A percentile compares a stretch with the other conserved stretches of the same genome.
Evolutionary conservation across 2,797 vertebrate species (phyloP).

Genomic region (Poecilia wingei): DNA sequence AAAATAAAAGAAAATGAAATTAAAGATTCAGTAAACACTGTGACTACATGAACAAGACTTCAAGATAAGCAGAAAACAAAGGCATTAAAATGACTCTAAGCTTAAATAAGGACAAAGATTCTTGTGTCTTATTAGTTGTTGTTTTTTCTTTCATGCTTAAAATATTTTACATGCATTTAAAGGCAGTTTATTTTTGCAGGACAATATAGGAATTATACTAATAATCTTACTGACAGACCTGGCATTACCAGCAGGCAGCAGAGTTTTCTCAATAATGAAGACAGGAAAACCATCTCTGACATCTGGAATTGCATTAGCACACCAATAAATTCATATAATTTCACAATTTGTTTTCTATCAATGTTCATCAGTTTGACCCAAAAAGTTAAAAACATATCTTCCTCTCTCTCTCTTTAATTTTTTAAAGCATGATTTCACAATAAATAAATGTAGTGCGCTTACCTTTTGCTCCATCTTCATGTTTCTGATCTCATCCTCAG

Average conservation of each 20-base stretch:
- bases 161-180: not conserved
- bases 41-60: not conserved
- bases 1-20: not conserved
- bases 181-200: not conserved
- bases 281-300: slow-evolving; percentile 54
- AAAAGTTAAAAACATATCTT: not conserved
- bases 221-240: slow-evolving; percentile 59
- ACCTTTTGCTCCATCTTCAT: slow-evolving; percentile 57
- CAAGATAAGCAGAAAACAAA: not conserved
- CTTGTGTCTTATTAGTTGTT: not conserved
- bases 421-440: not conserved
- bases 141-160: not conserved
- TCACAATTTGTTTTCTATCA: not conserved
- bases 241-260: slow-evolving; percentile 62
- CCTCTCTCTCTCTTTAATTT: not conserved
- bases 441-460: slow-evolving; percentile 18
- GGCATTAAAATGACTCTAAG: not conserved
- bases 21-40: not conserved
- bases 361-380: not conserved
- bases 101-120: not conserved
- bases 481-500: slow-evolving; percentile 40
- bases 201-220: not conserved
- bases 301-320: slow-evolving; percentile 49
- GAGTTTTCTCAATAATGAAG: slow-evolving; percentile 36
- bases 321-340: not conserved